Conservation (phyloP, 2,888 invertebrate genomes). For the Campopleginae sp. region DNA sequence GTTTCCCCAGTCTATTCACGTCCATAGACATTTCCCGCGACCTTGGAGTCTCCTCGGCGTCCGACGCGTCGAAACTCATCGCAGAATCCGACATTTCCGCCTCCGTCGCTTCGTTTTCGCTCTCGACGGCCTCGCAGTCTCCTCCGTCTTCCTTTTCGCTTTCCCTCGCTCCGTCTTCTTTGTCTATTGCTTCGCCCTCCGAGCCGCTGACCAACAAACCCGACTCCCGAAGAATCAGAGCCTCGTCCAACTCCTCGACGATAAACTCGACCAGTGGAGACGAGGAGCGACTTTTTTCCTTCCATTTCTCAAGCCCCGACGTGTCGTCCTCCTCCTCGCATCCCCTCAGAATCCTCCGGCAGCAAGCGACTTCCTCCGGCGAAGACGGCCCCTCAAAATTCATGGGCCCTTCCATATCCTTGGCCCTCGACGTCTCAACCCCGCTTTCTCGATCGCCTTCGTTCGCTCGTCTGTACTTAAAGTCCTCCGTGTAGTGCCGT, state of each 20-base stretch:
- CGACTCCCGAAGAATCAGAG: slow-evolving; percentile 30
- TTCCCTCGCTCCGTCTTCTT: background rate
- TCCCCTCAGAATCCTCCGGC: background rate
- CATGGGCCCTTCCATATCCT: slow-evolving; percentile 26
- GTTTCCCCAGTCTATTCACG: background rate
- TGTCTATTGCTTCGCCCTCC: background rate
- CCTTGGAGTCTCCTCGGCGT: background rate
- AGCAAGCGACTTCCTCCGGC: background rate
- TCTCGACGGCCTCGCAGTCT: background rate
- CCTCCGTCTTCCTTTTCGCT: background rate
- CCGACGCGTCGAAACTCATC: slow-evolving; percentile 4
- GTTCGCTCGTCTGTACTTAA: slow-evolving; percentile 32
- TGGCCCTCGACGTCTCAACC: background rate
- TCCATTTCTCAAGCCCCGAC: background rate
- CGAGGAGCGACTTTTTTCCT: slow-evolving; percentile 21
- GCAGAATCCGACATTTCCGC: background rate
- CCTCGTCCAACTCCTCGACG: slow-evolving; percentile 64
- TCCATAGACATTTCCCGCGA: background rate
- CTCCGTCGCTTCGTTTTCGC: background rate
- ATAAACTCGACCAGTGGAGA: slow-evolving; percentile 61
- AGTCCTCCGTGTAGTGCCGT: slow-evolving; percentile 61
- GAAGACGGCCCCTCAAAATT: slow-evolving; percentile 2
- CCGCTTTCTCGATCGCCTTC: slow-evolving; percentile 18
- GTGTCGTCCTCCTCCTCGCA: slow-evolving; percentile 3
- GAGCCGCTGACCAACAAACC: background rate